Evolutionary conservation across 2,113 vertebrate species (phyloP).

Genomic region (Syrrhaptes paradoxus): DNA sequence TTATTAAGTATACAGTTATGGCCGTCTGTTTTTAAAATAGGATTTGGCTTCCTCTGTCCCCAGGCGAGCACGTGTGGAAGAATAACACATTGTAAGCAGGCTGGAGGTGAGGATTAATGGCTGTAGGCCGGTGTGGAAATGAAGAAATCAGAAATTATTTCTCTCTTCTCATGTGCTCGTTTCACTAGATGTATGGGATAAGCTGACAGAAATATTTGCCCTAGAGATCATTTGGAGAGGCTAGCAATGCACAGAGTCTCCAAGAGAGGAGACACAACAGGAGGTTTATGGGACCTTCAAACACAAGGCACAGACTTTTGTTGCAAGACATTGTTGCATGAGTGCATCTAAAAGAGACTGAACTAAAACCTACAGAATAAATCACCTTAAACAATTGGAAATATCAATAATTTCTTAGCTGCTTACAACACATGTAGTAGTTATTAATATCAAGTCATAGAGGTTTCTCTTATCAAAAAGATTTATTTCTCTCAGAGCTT

Average conservation of each 20-base stretch:
- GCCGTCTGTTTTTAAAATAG: background rate
- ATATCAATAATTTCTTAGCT: slow-evolving; percentile 22
- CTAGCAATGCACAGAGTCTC: background rate
- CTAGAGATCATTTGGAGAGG: slow-evolving; percentile 41
- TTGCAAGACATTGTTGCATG: background rate
- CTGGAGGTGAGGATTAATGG: background rate
- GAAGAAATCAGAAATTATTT: background rate
- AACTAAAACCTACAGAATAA: background rate
- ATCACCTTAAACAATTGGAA: background rate
- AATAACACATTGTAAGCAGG: background rate
- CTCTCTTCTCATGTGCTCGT: background rate
- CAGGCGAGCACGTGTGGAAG: background rate
- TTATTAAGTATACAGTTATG: background rate
- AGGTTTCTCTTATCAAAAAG: background rate
- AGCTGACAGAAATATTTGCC: background rate
- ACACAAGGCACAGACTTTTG: background rate
- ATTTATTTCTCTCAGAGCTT: background rate
- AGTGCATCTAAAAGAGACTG: background rate
- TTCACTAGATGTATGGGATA: background rate
- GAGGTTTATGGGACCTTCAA: slow-evolving; percentile 42
- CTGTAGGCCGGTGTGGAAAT: background rate
- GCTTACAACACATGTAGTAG: background rate
- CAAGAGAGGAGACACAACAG: slow-evolving; percentile 22
- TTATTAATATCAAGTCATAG: background rate
- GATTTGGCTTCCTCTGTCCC: background rate